These are phyloP conservation scores for Orchestia grillus DNA, from an alignment of 1,140 invertebrate species.

Conservation along the genomic window DNA sequence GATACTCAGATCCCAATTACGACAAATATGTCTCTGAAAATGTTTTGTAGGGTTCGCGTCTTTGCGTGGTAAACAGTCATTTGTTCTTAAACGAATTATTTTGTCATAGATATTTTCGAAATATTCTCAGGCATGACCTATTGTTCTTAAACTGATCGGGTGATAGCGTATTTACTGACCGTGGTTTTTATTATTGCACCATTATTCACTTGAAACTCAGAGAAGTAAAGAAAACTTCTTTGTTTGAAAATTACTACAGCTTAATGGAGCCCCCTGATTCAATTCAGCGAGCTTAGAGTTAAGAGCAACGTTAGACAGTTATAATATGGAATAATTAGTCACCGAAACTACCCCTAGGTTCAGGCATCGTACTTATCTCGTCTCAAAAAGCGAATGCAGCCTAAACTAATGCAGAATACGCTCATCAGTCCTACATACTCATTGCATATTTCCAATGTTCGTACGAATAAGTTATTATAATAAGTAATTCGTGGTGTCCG, in stretches of 20 bases:
- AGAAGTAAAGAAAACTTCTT: not conserved
- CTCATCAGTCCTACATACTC: too few species aligned
- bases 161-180: not conserved
- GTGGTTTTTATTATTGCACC: not conserved
- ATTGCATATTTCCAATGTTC: too few species aligned
- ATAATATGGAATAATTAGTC: too few species aligned
- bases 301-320: not conserved
- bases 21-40: not conserved
- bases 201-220: not conserved
- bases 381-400: not conserved
- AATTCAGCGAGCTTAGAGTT: not conserved
- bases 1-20: not conserved
- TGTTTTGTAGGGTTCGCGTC: not conserved
- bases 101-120: too few species aligned
- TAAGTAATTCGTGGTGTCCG: too few species aligned
- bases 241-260: not conserved
- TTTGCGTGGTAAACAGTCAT: not conserved
- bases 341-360: not conserved
- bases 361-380: not conserved
- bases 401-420: too few species aligned
- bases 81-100: too few species aligned
- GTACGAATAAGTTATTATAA: too few species aligned
- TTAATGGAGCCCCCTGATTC: not conserved
- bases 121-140: not conserved
- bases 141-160: not conserved